Evolutionary conservation across 2,888 invertebrate genomes (phyloP).

Genomic region (Orthosia gracilis): DNA sequence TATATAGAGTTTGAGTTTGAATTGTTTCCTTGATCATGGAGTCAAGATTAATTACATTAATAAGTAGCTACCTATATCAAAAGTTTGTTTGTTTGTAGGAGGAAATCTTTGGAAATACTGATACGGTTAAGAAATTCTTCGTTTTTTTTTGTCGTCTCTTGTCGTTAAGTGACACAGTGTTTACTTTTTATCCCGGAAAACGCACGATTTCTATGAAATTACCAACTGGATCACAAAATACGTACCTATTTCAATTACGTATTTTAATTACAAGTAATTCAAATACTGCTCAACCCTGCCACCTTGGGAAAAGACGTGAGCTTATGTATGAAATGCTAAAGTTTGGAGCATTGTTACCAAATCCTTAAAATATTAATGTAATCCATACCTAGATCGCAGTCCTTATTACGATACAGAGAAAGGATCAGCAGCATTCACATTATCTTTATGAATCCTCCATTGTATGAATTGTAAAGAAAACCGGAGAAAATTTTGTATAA

Average conservation of each 20-base stretch:
- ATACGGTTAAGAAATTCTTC: no score
- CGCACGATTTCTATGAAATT: not conserved
- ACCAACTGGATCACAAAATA: not conserved
- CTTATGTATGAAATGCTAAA: not conserved
- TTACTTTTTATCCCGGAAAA: no score
- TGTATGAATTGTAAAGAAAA: slow-evolving; percentile 55
- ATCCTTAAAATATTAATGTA: slow-evolving; percentile 30
- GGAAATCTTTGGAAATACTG: not conserved
- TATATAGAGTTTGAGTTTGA: no score
- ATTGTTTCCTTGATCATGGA: no score
- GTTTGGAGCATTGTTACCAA: slow-evolving; percentile 2
- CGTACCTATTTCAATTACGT: no score
- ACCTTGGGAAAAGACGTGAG: no score
- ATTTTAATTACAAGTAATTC: no score
- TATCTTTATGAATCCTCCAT: slow-evolving; percentile 61
- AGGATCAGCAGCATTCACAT: slow-evolving; percentile 44
- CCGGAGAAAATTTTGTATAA: slow-evolving; percentile 47
- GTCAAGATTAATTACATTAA: no score
- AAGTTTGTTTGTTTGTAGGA: not conserved
- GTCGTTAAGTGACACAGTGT: no score
- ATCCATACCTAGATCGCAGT: slow-evolving; percentile 31
- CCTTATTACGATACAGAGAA: slow-evolving; percentile 46
- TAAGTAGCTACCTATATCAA: no score
- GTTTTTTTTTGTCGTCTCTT: no score
- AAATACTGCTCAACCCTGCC: no score